These are phyloP conservation scores for Hiodon alosoides DNA, from an alignment of 2,113 vertebrate species.

Conservation along the genomic window DNA sequence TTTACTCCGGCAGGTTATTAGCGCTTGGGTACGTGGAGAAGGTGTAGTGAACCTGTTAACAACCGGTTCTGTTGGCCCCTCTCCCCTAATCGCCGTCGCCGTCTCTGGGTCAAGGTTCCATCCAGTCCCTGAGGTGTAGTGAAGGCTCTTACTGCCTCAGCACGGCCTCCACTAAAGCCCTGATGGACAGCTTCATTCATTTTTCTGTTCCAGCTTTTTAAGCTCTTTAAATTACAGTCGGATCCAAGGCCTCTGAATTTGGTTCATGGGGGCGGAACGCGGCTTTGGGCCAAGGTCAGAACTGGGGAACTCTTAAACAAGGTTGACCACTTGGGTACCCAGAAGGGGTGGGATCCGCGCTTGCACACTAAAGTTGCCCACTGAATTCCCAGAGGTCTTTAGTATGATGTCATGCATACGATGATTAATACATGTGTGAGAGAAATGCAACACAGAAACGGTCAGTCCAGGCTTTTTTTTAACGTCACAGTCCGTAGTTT, in stretches of 20 bases:
- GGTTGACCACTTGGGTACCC: background rate
- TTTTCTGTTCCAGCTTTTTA: background rate
- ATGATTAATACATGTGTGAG: too few species aligned
- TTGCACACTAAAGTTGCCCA: background rate
- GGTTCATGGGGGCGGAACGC: background rate
- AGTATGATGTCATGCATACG: background rate
- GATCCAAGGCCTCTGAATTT: background rate
- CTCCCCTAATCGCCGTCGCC: background rate
- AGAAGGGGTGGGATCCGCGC: background rate
- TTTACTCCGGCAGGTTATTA: background rate
- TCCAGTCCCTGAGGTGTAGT: background rate
- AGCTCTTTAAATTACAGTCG: background rate
- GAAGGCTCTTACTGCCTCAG: background rate
- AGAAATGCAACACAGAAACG: too few species aligned
- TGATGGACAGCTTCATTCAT: constrained; percentile 17
- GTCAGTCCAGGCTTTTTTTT: too few species aligned
- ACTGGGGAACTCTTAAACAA: background rate
- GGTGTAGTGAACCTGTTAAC: constrained; percentile 12
- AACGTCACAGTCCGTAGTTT: too few species aligned
- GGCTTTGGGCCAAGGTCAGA: constrained; percentile 1
- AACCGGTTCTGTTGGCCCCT: background rate
- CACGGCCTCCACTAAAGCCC: background rate
- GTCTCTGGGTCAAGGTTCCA: background rate
- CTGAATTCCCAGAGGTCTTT: background rate
- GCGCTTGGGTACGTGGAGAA: too few species aligned